phyloP scores from a whole-genome alignment of 2,797 vertebrate species.

The Coendou prehensilis region DNA sequence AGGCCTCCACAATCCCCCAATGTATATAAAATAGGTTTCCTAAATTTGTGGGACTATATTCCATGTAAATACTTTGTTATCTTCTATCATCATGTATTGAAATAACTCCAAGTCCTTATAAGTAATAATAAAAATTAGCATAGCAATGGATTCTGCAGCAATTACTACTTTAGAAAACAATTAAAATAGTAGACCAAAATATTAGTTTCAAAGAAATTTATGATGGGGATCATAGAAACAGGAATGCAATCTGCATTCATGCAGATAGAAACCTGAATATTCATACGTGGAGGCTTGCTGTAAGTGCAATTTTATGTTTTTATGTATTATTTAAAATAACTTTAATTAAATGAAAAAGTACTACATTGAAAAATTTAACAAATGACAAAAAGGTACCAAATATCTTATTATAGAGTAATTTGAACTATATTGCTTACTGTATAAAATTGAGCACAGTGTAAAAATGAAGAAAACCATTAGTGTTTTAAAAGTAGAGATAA shows the following conservation, averaged over 20 bases:
- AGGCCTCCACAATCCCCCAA: not conserved
- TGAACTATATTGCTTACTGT: not conserved
- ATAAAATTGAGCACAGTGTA: not conserved
- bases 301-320: not conserved
- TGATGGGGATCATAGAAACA: not conserved
- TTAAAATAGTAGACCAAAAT: not conserved
- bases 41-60: not conserved
- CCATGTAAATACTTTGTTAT: not conserved
- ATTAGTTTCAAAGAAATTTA: not conserved
- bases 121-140: not conserved
- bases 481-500: not conserved
- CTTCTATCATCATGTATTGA: not conserved
- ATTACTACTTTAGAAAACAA: not conserved
- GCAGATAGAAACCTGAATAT: not conserved
- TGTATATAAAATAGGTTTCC: not conserved
- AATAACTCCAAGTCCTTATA: not conserved
- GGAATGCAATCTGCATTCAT: not conserved
- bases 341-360: not conserved
- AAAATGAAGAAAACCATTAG: not conserved
- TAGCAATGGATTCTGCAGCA: not conserved
- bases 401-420: not conserved
- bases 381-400: not conserved
- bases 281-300: not conserved
- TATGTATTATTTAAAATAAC: not conserved
- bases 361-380: not conserved